These are phyloP conservation scores for Corythornis vintsioides DNA, from an alignment of 2,113 vertebrate genomes.

Conservation along the genomic window DNA sequence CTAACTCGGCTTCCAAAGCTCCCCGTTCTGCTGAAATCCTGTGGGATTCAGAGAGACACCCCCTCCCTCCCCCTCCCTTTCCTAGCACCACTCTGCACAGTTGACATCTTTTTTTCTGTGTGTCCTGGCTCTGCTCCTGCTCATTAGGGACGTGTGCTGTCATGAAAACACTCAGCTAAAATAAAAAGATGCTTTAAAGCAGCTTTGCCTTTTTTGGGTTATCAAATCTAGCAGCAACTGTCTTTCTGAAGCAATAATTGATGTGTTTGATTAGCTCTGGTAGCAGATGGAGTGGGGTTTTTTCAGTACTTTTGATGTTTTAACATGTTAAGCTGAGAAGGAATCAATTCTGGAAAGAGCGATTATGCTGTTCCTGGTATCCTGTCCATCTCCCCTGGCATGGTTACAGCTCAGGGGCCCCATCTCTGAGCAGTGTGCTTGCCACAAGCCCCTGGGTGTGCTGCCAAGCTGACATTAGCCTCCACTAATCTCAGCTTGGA, in stretches of 20 bases:
- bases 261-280: slow-evolving; percentile 47
- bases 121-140: neutral
- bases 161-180: slow-evolving; percentile 41
- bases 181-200: slow-evolving; percentile 30
- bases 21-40: neutral
- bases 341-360: neutral
- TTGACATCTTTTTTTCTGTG: neutral
- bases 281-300: neutral
- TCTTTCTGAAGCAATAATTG: slow-evolving; percentile 31
- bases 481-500: slow-evolving; percentile 18
- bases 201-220: slow-evolving; percentile 45
- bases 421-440: neutral
- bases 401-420: neutral
- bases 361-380: neutral
- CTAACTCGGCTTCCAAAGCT: neutral
- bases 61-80: too few species aligned
- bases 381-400: neutral
- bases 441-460: neutral
- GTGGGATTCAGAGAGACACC: neutral
- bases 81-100: neutral
- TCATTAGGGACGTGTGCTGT: slow-evolving; percentile 13
- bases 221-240: slow-evolving; percentile 31
- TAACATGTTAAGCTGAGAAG: slow-evolving; percentile 6
- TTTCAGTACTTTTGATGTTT: neutral
- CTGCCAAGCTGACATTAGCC: slow-evolving; percentile 24